Evolutionary conservation across 2,113 vertebrate genomes (phyloP).

Genomic region (Pituophis catenifer): DNA sequence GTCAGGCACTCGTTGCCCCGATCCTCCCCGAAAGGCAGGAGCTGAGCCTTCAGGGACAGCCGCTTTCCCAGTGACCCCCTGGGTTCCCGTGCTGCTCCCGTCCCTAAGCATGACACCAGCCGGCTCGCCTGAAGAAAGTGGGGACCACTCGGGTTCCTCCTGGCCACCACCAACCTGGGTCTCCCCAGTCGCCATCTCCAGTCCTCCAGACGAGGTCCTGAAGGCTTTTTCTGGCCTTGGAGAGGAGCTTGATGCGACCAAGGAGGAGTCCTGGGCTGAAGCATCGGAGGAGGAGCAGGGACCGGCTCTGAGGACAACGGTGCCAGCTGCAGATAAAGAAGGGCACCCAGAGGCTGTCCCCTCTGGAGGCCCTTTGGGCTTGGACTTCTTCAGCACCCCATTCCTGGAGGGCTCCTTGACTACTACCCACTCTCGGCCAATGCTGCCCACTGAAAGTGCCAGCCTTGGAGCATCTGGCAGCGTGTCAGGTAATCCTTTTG

Average conservation of each 20-base stretch:
- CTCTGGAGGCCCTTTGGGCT: conserved; percentile 30
- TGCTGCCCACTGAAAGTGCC: conserved; percentile 66
- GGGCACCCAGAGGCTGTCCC: conserved; percentile 1
- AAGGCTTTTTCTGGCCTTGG: background rate
- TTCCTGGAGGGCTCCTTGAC: conserved; percentile 24
- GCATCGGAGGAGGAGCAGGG: background rate
- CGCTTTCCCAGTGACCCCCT: background rate
- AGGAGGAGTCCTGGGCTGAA: background rate
- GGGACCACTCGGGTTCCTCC: conserved; percentile 50
- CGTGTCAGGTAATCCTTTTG: conserved; percentile 59
- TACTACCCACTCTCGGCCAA: conserved; percentile 47
- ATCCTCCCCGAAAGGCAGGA: conserved; percentile 37
- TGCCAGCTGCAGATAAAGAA: conserved; percentile 40
- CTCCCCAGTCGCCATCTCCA: background rate
- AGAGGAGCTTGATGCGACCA: background rate
- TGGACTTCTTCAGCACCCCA: background rate
- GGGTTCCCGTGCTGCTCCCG: background rate
- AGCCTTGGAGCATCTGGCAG: conserved; percentile 54
- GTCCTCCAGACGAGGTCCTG: conserved; percentile 14
- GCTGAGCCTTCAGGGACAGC: background rate
- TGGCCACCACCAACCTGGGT: conserved; percentile 22
- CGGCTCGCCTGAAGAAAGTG: conserved; percentile 40
- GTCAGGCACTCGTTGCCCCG: background rate
- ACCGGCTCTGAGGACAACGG: background rate
- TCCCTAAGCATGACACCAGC: background rate